Conservation (phyloP, 2,113 vertebrate genomes). For the Megaleporinus macrocephalus region DNA sequence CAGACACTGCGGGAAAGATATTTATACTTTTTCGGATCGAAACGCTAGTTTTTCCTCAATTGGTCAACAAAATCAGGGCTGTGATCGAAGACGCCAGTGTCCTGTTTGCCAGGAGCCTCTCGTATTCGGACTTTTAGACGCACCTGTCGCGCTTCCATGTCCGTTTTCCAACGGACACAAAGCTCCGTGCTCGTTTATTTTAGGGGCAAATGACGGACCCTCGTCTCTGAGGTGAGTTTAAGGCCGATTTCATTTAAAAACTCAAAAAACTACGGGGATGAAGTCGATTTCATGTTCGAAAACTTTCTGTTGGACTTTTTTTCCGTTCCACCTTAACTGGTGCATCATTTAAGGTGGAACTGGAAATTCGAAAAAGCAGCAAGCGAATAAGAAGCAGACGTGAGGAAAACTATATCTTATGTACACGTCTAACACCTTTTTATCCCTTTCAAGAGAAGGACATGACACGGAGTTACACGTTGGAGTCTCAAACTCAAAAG, state of each 20-base stretch:
- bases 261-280: too few species aligned
- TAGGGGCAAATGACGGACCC: constrained; percentile 56
- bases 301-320: too few species aligned
- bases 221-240: constrained; percentile 54
- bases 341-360: too few species aligned
- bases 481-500: constrained; percentile 77
- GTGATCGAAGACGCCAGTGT: not conserved
- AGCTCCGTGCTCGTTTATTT: constrained; percentile 52
- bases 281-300: too few species aligned
- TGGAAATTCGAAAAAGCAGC: too few species aligned
- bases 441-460: constrained; percentile 57
- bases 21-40: constrained; percentile 52
- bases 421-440: not conserved
- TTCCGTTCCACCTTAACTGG: too few species aligned
- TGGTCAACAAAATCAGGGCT: too few species aligned
- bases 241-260: not conserved
- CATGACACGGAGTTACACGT: constrained; percentile 81
- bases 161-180: constrained; percentile 61
- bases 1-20: constrained; percentile 58
- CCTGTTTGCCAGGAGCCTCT: constrained; percentile 49
- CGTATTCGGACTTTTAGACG: constrained; percentile 54
- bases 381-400: too few species aligned
- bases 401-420: not conserved
- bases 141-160: constrained; percentile 59
- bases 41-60: not conserved